Percentiles rank a stretch among this genome's conserved stretches.
phyloP scores from a whole-genome alignment of 2,888 invertebrate genomes.

The Megalurothrips usitatus region DNA sequence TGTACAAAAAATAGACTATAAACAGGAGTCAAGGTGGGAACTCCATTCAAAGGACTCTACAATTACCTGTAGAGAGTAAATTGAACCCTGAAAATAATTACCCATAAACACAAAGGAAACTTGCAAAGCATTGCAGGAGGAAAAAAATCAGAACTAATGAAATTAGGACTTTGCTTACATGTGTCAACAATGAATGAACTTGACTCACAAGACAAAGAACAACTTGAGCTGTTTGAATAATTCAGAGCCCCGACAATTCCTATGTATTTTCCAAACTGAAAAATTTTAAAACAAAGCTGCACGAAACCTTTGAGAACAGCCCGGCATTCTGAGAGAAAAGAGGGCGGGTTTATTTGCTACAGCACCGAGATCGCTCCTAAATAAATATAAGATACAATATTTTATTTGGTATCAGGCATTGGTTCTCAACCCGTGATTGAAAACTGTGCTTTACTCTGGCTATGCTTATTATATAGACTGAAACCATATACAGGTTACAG shows the following conservation, averaged over 20 bases:
- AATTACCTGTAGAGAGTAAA: background rate
- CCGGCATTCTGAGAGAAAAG: background rate
- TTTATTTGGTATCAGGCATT: constrained; percentile 1
- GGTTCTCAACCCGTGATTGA: background rate
- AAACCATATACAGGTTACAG: background rate
- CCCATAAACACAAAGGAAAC: background rate
- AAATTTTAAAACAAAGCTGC: background rate
- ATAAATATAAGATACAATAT: constrained; percentile 1
- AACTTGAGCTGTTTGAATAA: background rate
- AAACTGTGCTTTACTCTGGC: background rate
- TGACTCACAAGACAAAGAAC: background rate
- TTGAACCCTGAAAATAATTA: background rate
- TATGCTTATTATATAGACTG: background rate
- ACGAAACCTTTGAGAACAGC: background rate
- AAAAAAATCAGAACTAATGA: background rate
- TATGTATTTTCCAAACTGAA: background rate
- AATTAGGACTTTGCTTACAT: background rate
- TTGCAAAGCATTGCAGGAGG: background rate
- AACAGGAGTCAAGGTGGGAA: background rate
- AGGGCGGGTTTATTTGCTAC: background rate
- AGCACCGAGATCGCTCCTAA: background rate
- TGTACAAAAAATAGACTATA: too few relatives aligned
- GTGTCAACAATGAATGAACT: background rate
- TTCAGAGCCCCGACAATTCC: background rate
- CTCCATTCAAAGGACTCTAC: background rate